Base-by-base conservation (phyloP, 2,113 vertebrate genomes). In the Lagopus leucura region DNA sequence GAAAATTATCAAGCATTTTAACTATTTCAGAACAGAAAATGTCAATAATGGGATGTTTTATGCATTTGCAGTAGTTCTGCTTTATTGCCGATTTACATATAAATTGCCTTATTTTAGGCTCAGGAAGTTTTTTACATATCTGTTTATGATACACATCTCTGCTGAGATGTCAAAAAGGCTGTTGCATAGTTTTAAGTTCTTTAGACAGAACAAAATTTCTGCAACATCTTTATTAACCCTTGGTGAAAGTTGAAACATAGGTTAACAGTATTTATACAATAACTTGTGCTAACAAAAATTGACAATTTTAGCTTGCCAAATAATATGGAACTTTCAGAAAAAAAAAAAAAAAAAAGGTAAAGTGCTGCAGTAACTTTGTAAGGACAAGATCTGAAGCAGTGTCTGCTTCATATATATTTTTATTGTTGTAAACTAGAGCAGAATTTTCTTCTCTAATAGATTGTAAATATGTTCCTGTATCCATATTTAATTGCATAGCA, bases 21-120 rank as follows among this genome's bases (percentile, higher is more conserved):
- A 99, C 98, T 98, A 98, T 99, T 99, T 99, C 98, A 97, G 97
- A 98, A 98, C 97, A 98, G 98, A 98, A 98, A 98, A 98, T 98
- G 98, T 98, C 98, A 98, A 98, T 99, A 99, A 99, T 98, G 97
- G 98, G 97, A 98, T 98, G 98, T 98, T 98, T 98, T 98, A 98
- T 99, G 98, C 98, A 99, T 98, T 98, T 98, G 98, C 98, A 97
- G 98, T 98, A 98, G 98, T 99, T 99, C 98, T 99, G 98, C 98
- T 98, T 99, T 99, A 99, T 99, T 99, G 98, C 97, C 97, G 98
- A 99, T 99, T 99, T 99, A 99, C 99, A 99, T 99, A 99, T 99
- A 99, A 99, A 99, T 99, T 99, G 99, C 98, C 98, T 99, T 98
- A 99, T 99, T 99, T 99, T 98, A 98, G 98, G 97, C 98, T 98